Evolutionary conservation across 2,113 vertebrate genomes (phyloP).

Genomic region (Paracanthobrama guichenoti): DNA sequence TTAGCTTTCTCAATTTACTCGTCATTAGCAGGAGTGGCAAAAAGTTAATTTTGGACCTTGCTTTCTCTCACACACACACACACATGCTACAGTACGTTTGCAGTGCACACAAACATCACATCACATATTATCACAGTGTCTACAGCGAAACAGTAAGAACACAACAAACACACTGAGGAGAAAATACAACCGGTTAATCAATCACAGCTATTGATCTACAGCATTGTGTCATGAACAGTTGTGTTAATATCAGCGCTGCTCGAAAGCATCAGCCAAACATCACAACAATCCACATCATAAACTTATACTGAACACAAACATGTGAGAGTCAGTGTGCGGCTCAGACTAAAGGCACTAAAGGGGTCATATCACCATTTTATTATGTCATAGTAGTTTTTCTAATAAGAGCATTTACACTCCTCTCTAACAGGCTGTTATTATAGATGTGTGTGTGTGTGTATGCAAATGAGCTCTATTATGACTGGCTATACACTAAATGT

Average conservation of each 20-base stretch:
- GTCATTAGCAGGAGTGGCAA: neutral
- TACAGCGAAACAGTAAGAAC: neutral
- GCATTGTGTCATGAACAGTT: slow-evolving; percentile 5
- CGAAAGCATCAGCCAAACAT: neutral
- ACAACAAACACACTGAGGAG: slow-evolving; percentile 57
- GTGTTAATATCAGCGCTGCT: slow-evolving; percentile 8
- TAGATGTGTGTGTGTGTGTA: neutral
- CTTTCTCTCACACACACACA: neutral
- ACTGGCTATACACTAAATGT: neutral
- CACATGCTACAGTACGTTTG: slow-evolving; percentile 12
- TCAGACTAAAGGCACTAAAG: neutral
- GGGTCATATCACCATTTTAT: neutral
- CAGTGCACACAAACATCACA: slow-evolving; percentile 19
- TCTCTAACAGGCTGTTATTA: neutral
- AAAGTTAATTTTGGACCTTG: slow-evolving; percentile 3
- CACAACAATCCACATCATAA: neutral
- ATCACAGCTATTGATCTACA: slow-evolving; percentile 57
- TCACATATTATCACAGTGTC: neutral
- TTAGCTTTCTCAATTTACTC: neutral
- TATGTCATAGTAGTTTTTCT: neutral
- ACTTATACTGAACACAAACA: neutral
- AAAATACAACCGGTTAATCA: slow-evolving; percentile 66
- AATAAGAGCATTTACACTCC: neutral
- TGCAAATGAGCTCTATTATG: neutral
- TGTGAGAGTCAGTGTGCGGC: neutral